phyloP scores from a whole-genome alignment of 1,140 invertebrate genomes.

The Schmidtea mediterranea region DNA sequence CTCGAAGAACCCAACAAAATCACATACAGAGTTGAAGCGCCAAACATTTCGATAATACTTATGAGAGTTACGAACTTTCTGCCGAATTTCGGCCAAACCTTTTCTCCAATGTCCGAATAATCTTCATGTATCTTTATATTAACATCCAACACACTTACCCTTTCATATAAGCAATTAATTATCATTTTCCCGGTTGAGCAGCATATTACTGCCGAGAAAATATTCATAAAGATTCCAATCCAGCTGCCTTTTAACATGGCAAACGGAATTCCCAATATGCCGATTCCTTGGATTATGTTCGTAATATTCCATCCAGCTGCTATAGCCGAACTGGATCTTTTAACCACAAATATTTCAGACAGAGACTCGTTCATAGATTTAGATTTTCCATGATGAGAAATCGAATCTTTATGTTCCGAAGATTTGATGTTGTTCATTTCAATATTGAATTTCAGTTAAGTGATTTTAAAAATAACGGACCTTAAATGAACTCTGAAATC shows the following conservation, averaged over 20 bases:
- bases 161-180: conserved; percentile 87
- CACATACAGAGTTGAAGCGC: conserved; percentile 95
- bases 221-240: background rate
- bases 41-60: conserved; percentile 85
- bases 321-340: background rate
- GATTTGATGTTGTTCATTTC: too few species aligned
- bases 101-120: conserved; percentile 78
- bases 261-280: background rate
- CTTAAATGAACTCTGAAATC: too few species aligned
- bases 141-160: conserved; percentile 23
- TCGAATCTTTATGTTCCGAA: too few species aligned
- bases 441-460: too few species aligned
- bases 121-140: conserved; percentile 54
- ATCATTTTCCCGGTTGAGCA: conserved; percentile 72
- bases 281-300: background rate
- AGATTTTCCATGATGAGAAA: too few species aligned
- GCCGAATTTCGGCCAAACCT: conserved; percentile 38
- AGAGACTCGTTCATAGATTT: too few species aligned
- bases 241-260: background rate
- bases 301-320: background rate
- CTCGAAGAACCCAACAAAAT: conserved; percentile 35
- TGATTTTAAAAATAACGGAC: too few species aligned
- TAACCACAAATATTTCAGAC: too few species aligned
- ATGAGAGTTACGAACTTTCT: conserved; percentile 67
- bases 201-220: background rate